A percentile compares a stretch with the other conserved stretches of the same genome.
Evolutionary conservation across 2,888 invertebrate species (phyloP).

Genomic region (Ectemnius continuus): DNA sequence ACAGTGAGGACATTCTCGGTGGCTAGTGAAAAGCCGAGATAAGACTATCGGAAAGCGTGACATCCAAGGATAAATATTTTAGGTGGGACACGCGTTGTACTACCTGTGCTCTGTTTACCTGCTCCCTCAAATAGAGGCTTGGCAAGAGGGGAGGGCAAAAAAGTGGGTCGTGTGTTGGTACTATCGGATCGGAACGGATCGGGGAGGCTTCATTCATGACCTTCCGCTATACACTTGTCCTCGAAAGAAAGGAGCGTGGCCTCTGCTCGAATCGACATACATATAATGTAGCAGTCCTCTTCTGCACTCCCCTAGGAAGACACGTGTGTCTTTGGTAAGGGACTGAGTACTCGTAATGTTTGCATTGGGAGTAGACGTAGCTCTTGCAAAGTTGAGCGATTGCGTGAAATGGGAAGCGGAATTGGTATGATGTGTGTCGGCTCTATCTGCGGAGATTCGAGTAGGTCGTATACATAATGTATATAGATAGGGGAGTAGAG

Average conservation of each 20-base stretch:
- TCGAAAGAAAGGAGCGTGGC: no score
- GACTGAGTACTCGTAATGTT: no score
- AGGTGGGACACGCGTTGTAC: conserved; percentile 14
- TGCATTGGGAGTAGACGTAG: no score
- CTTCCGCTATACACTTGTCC: neutral
- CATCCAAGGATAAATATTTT: conserved; percentile 49
- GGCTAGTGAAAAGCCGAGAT: conserved; percentile 30
- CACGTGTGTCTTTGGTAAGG: no score
- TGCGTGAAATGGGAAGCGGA: no score
- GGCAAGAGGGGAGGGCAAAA: neutral
- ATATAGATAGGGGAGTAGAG: neutral
- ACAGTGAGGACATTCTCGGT: conserved; percentile 29
- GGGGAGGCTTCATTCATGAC: neutral
- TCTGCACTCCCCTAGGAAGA: no score
- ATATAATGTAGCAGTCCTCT: no score
- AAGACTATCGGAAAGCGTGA: conserved; percentile 49
- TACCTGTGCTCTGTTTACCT: conserved; percentile 4
- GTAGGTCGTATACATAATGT: neutral
- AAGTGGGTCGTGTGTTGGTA: neutral
- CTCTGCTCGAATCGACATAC: no score
- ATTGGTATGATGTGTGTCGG: no score
- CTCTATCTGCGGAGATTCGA: no score
- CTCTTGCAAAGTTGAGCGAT: no score
- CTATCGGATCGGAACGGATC: no score
- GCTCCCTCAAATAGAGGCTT: neutral